phyloP scores from a whole-genome alignment of 2,888 invertebrate genomes.

The Dasysyrphus tricinctus region DNA sequence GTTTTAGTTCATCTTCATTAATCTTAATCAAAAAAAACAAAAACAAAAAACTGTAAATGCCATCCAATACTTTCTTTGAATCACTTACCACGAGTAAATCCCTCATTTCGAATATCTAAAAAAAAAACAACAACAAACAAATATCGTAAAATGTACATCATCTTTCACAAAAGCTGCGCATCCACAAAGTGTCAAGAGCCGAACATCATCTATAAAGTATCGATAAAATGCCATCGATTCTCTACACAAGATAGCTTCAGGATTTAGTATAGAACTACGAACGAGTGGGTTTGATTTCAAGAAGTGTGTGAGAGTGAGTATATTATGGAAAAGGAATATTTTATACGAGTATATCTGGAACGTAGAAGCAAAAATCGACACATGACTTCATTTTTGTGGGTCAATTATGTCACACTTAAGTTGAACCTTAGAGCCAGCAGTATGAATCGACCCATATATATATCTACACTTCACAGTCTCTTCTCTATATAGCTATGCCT shows the following conservation, averaged over 20 bases:
- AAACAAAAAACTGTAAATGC: constrained; percentile 17
- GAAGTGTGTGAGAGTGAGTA: background rate
- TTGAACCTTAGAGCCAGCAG: constrained; percentile 49
- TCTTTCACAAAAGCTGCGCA: constrained; percentile 33
- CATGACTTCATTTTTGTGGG: constrained; percentile 70
- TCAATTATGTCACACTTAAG: constrained; percentile 71
- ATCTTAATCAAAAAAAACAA: constrained; percentile 9
- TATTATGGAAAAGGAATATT: constrained; percentile 1
- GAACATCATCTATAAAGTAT: constrained; percentile 50
- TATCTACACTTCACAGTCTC: constrained; percentile 59
- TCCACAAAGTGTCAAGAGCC: constrained; percentile 50
- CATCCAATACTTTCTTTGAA: constrained; percentile 5
- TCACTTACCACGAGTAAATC: constrained; percentile 11
- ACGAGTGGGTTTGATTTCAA: background rate
- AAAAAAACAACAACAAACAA: constrained; percentile 5
- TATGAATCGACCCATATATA: constrained; percentile 63
- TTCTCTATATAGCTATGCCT: constrained; percentile 14
- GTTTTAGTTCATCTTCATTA: constrained; percentile 27
- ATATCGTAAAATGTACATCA: constrained; percentile 30
- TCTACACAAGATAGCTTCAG: constrained; percentile 31
- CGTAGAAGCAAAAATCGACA: constrained; percentile 48
- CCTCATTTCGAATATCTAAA: constrained; percentile 11
- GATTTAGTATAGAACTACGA: constrained; percentile 31
- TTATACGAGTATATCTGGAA: background rate
- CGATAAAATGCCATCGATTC: constrained; percentile 36